Base-by-base conservation (phyloP, 2,113 vertebrate genomes). In the Maccullochella peelii region DNA sequence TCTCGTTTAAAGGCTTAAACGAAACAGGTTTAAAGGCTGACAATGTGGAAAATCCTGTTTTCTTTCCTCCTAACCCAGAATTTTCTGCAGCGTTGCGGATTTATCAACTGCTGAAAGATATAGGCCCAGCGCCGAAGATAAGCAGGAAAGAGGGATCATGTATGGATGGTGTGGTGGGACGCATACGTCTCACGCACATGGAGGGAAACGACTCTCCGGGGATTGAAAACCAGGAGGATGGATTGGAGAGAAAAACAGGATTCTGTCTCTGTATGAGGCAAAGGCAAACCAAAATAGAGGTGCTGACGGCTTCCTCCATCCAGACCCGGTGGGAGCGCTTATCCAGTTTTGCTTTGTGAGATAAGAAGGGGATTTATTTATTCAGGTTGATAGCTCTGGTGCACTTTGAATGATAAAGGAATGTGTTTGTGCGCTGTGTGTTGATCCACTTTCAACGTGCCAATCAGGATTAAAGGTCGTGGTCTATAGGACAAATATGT, bases 351-450 rank as follows among this genome's bases (percentile, higher is more conserved):
- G 87, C 69, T 16, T 82, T 62, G 70, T 5, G 85, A 92, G 94
- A 94, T 94, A 94, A 93, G 90, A 80, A 77, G 55, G 57, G 86
- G 89, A 86, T 88, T 92, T 93, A 93, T 94, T 94, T 94, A 92
- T 94, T 92, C 92, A 93, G 93, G 88, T 86, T 91, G 94, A 92
- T 91, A 79, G 88, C 88, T 85, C 83, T 49, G 66, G 82, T 78
- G 42, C 85, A 80, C 86, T 92, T 91, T 90, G 91, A 91, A 92
- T 89, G 89, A 92, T 92, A 90, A 94, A 87, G 67, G 62, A 73
- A 74, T 59, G 79, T 80, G 80, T 83, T 69, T 89, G 73, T 82
- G 69, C 65, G 82, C 59, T 2, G 66, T 54, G 82, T 69, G 77
- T 57, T 88, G 76, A 73, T 78, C 80, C 88, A 75, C 77, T 85